Percentiles rank a stretch among this genome's conserved stretches.
These are phyloP conservation scores for Aphodius granarius DNA, from an alignment of 2,888 invertebrate genomes.

Conservation along the genomic window DNA sequence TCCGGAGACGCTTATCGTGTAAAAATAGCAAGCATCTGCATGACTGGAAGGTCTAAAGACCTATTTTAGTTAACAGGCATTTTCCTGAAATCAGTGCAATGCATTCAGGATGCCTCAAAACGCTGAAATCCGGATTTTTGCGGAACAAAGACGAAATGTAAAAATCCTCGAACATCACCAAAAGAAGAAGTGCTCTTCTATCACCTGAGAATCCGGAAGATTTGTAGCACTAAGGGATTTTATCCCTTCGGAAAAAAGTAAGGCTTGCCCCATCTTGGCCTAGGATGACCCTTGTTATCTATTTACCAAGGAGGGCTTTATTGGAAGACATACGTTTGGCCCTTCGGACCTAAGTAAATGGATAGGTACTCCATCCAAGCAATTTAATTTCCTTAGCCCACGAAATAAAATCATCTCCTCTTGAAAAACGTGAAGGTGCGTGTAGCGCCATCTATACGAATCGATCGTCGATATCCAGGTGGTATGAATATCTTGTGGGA, in stretches of 20 bases:
- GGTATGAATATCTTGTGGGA: slow-evolving; percentile 38
- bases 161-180: too few species aligned
- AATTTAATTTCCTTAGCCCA: background rate
- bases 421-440: background rate
- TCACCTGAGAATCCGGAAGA: background rate
- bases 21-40: too few species aligned
- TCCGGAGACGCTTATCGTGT: too few species aligned
- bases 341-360: background rate
- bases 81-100: too few species aligned
- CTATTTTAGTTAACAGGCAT: too few species aligned
- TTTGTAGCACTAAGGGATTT: background rate
- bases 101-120: too few species aligned
- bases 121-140: too few species aligned
- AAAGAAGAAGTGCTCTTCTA: background rate
- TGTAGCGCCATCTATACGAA: background rate
- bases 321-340: background rate
- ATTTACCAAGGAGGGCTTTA: background rate
- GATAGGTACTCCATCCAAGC: background rate
- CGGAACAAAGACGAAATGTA: too few species aligned
- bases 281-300: background rate
- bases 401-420: background rate
- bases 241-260: background rate
- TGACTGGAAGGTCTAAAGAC: too few species aligned
- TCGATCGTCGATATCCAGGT: slow-evolving; percentile 29
- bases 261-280: background rate